Evolutionary conservation across 2,113 vertebrate genomes (phyloP).

Genomic region (Sterna hirundo): DNA sequence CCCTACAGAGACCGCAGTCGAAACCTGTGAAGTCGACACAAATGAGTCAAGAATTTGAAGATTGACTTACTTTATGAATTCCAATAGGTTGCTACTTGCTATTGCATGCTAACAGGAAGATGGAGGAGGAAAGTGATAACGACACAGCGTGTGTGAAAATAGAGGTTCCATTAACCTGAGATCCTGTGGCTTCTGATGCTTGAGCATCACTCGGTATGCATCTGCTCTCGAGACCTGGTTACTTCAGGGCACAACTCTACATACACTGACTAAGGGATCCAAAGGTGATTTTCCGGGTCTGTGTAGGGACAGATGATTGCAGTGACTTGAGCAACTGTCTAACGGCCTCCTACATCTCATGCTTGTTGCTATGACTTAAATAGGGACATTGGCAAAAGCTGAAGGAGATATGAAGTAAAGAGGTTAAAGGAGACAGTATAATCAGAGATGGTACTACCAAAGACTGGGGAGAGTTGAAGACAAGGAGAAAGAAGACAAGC

Average conservation of each 20-base stretch:
- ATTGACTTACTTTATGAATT: slow-evolving; percentile 34
- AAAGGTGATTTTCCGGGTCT: neutral
- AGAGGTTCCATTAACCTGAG: slow-evolving; percentile 37
- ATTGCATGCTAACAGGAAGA: slow-evolving; percentile 55
- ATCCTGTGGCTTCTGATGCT: slow-evolving; percentile 19
- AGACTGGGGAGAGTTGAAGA: neutral
- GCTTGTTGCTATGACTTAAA: neutral
- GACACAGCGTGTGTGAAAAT: neutral
- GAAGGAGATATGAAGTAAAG: neutral
- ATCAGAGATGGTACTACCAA: neutral
- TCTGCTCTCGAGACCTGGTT: neutral
- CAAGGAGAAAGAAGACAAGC: neutral
- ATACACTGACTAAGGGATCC: neutral
- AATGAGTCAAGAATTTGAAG: slow-evolving; percentile 45
- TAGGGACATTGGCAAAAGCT: neutral
- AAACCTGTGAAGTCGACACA: slow-evolving; percentile 38
- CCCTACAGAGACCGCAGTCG: slow-evolving; percentile 34
- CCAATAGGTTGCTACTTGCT: neutral
- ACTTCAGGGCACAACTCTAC: neutral
- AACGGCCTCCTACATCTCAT: neutral
- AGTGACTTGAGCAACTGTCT: neutral
- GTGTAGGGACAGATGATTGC: neutral
- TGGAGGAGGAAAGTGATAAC: neutral
- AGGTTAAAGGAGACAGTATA: neutral
- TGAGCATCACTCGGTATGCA: neutral